phyloP scores from a whole-genome alignment of 2,113 vertebrate species.

The Sialia sialis region DNA sequence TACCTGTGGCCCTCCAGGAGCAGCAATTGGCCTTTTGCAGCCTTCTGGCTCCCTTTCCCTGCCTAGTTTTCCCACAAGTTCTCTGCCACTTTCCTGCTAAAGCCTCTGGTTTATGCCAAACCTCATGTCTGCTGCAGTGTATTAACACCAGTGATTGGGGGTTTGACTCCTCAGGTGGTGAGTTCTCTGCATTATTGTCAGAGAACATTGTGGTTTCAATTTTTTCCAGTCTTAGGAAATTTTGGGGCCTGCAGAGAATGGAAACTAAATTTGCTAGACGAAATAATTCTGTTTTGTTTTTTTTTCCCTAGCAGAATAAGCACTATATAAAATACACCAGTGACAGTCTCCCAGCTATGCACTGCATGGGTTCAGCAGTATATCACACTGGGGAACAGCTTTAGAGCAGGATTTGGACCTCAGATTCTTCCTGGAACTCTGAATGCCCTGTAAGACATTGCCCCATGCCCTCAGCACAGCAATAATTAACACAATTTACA shows the following conservation, averaged over 20 bases:
- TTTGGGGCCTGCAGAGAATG: neutral
- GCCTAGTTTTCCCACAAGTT: neutral
- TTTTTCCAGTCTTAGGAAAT: neutral
- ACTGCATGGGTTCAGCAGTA: neutral
- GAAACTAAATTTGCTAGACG: neutral
- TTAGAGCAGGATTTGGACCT: neutral
- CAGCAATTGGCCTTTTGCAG: neutral
- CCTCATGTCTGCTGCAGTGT: neutral
- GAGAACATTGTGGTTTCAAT: neutral
- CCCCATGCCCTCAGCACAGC: neutral
- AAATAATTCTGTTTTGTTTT: neutral
- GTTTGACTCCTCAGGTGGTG: neutral
- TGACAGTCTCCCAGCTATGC: neutral
- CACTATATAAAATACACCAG: neutral
- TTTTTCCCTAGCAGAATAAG: neutral
- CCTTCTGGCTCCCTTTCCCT: neutral
- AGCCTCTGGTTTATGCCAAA: neutral
- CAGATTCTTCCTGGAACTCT: neutral
- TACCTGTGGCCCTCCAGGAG: neutral
- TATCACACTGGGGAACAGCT: neutral
- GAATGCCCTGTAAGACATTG: neutral
- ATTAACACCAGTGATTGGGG: neutral
- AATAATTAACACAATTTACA: neutral
- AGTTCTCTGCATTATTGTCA: neutral
- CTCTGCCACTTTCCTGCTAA: neutral